These are phyloP conservation scores for Hapalemur alaotrensis DNA, from an alignment of 2,797 vertebrate genomes.

Conservation along the genomic window DNA sequence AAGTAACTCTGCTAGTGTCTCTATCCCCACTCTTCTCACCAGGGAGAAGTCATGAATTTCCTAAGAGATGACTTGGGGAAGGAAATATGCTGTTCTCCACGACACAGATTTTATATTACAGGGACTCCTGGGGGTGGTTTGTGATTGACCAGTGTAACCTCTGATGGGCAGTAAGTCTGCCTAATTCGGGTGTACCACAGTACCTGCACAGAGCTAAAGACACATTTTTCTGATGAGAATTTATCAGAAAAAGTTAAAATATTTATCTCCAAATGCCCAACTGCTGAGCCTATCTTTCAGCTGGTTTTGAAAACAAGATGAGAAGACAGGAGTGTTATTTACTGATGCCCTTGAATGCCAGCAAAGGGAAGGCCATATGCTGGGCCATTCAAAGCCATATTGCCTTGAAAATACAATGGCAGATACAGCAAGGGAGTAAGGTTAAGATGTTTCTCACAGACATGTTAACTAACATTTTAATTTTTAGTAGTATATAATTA, in stretches of 20 bases:
- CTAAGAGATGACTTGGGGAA: not conserved
- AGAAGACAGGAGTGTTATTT: slow-evolving; percentile 5
- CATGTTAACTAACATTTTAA: slow-evolving; percentile 11
- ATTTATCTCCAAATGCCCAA: slow-evolving; percentile 9
- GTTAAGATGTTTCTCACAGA: not conserved
- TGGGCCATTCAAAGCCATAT: not conserved
- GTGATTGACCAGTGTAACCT: not conserved
- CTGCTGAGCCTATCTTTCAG: not conserved
- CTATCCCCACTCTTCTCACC: not conserved
- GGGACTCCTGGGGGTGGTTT: not conserved
- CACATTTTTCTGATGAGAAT: not conserved
- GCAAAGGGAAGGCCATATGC: not conserved
- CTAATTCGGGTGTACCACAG: not conserved
- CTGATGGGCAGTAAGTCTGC: not conserved
- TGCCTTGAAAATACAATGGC: slow-evolving; percentile 26
- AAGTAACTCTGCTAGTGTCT: not conserved
- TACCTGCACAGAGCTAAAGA: not conserved
- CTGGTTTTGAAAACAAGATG: not conserved
- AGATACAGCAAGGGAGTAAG: not conserved
- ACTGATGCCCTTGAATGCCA: not conserved
- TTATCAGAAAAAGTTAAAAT: slow-evolving; percentile 38
- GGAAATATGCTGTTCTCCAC: not conserved
- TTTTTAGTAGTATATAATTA: not conserved
- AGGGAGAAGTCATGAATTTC: not conserved
- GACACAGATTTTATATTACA: not conserved